These are phyloP conservation scores for Drosophila insularis DNA, from an alignment of 1,140 invertebrate genomes.

Conservation along the genomic window DNA sequence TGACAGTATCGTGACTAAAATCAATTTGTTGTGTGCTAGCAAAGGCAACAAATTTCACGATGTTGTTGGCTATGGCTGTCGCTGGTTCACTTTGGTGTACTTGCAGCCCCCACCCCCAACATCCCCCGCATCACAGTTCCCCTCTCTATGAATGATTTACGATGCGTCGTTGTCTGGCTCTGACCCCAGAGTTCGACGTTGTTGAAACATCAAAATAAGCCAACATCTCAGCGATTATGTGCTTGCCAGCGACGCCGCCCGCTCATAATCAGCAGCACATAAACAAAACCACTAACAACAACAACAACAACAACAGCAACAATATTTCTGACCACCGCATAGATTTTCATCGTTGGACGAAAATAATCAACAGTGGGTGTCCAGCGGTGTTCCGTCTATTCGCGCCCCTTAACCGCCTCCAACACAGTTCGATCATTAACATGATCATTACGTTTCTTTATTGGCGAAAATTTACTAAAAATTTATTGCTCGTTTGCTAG, in stretches of 20 bases:
- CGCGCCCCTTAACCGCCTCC: background rate
- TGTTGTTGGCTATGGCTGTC: slow-evolving; percentile 33
- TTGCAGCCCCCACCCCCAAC: slow-evolving; percentile 13
- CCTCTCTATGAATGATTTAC: slow-evolving; percentile 77
- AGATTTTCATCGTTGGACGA: slow-evolving; percentile 44
- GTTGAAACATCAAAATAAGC: slow-evolving; percentile 78
- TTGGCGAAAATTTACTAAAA: slow-evolving; percentile 79
- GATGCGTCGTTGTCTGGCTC: slow-evolving; percentile 69
- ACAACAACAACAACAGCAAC: slow-evolving; percentile 28
- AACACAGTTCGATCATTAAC: slow-evolving; percentile 57
- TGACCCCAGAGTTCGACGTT: slow-evolving; percentile 77
- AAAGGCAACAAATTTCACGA: slow-evolving; percentile 76
- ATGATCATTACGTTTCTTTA: slow-evolving; percentile 77
- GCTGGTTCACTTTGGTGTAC: background rate
- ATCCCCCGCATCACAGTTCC: too few relatives aligned
- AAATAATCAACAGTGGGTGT: slow-evolving; percentile 75
- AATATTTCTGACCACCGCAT: slow-evolving; percentile 66
- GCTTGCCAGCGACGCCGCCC: slow-evolving; percentile 68
- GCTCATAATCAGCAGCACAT: slow-evolving; percentile 79
- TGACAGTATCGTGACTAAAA: slow-evolving; percentile 81
- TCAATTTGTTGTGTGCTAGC: slow-evolving; percentile 78
- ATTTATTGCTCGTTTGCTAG: slow-evolving; percentile 76
- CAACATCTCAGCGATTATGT: slow-evolving; percentile 66
- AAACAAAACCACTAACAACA: slow-evolving; percentile 37
- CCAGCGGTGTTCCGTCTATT: slow-evolving; percentile 42